These are phyloP conservation scores for Phenganax stokvisi DNA, from an alignment of 92 coral and sea anemone species.

Conservation along the genomic window DNA sequence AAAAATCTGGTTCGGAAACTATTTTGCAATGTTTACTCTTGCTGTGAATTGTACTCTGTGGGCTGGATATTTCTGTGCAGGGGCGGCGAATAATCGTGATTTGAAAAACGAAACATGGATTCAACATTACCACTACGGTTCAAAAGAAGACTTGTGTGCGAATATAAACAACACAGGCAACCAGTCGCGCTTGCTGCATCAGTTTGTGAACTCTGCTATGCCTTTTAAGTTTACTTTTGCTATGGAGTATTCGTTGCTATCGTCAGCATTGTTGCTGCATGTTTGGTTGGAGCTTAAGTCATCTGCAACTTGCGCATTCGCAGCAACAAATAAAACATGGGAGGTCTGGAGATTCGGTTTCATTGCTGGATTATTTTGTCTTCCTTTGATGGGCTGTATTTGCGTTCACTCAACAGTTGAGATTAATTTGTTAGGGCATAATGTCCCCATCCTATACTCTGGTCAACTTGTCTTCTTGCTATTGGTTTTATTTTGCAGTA, in stretches of 20 bases:
- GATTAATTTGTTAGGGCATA: neutral
- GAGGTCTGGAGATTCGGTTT: constrained; percentile 27
- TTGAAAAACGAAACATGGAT: constrained; percentile 7
- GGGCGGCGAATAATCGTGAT: constrained; percentile 1
- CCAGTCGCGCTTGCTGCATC: constrained; percentile 16
- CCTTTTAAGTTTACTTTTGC: constrained; percentile 33
- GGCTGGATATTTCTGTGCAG: constrained; percentile 24
- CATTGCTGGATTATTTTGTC: constrained; percentile 14
- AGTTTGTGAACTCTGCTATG: neutral
- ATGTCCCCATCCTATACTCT: neutral
- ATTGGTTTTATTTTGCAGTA: neutral
- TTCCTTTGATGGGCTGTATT: constrained; percentile 19
- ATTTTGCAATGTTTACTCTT: constrained; percentile 36
- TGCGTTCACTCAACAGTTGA: constrained; percentile 14
- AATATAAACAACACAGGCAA: neutral
- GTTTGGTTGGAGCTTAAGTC: constrained; percentile 29
- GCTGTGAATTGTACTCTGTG: constrained; percentile 35
- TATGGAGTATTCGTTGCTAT: constrained; percentile 38
- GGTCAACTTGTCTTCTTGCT: neutral
- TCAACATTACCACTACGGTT: constrained; percentile 11
- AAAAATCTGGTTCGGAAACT: constrained; percentile 10
- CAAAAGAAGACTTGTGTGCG: neutral
- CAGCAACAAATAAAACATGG: constrained; percentile 16
- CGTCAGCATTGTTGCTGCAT: constrained; percentile 32
- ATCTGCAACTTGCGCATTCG: constrained; percentile 21